phyloP scores from a whole-genome alignment of 1,140 invertebrate genomes.

The Medauroidea extradentata region DNA sequence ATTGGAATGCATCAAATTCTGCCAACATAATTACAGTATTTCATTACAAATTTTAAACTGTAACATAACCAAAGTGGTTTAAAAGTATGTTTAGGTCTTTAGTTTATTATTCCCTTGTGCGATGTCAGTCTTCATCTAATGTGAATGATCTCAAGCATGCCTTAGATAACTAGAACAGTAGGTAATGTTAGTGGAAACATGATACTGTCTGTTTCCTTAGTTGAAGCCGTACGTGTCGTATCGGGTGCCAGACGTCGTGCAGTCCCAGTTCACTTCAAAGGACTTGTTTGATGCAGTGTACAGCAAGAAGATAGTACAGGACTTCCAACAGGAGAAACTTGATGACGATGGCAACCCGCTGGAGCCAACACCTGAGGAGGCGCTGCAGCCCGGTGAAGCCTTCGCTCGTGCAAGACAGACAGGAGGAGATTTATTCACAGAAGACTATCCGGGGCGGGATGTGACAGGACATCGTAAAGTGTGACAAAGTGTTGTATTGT shows the following conservation, averaged over 20 bases:
- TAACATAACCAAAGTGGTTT: too few relatives aligned
- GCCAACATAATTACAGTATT: too few relatives aligned
- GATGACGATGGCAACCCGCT: conserved; percentile 60
- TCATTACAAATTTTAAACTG: too few relatives aligned
- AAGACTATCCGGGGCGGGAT: too few relatives aligned
- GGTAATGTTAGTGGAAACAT: neutral
- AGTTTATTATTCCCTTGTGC: neutral
- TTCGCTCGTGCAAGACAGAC: conserved; percentile 60
- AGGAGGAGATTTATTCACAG: conserved; percentile 69
- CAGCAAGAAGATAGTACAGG: conserved; percentile 70
- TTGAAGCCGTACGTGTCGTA: conserved; percentile 95
- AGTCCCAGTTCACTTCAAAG: conserved; percentile 76
- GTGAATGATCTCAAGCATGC: neutral
- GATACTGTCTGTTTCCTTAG: conserved; percentile 45
- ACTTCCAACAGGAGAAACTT: conserved; percentile 69
- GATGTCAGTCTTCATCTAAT: neutral
- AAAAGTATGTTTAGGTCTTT: too few relatives aligned
- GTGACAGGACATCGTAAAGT: too few relatives aligned
- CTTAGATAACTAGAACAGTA: neutral
- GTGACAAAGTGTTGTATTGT: too few relatives aligned
- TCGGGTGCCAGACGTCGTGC: conserved; percentile 62
- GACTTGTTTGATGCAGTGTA: conserved; percentile 83
- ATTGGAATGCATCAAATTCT: too few relatives aligned
- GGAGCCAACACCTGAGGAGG: conserved; percentile 68
- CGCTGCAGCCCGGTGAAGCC: conserved; percentile 66